Evolutionary conservation across 2,888 invertebrate genomes (phyloP).

Genomic region (Auanema sp.): DNA sequence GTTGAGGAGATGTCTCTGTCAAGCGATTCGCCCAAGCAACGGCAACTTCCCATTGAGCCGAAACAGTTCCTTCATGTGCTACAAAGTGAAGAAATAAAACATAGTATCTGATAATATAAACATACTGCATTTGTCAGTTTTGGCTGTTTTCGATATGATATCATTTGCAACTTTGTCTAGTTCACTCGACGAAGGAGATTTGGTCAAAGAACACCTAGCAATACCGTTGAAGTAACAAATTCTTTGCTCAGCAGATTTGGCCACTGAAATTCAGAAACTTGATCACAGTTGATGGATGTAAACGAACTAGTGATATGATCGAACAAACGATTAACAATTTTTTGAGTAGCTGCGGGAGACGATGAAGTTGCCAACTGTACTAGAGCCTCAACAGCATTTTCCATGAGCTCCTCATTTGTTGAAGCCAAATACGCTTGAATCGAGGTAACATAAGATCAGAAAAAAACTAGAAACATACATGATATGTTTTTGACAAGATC

Average conservation of each 20-base stretch:
- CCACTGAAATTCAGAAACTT: constrained; percentile 10
- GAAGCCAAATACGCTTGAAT: constrained; percentile 10
- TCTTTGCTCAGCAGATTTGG: constrained; percentile 32
- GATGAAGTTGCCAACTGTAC: constrained; percentile 6
- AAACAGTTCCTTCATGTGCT: constrained; percentile 36
- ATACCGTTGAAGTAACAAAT: constrained; percentile 34
- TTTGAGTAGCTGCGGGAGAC: constrained; percentile 16
- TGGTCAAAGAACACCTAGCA: constrained; percentile 15
- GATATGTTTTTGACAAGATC: constrained; percentile 31
- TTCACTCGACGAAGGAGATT: constrained; percentile 14
- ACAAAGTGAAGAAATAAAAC: constrained; percentile 1
- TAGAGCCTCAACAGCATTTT: constrained; percentile 10
- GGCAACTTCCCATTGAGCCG: constrained; percentile 40
- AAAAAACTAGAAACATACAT: too few relatives aligned
- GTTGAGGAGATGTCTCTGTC: neutral
- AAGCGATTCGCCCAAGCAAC: constrained; percentile 28
- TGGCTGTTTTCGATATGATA: constrained; percentile 34
- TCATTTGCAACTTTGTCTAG: constrained; percentile 33
- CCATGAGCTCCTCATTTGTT: constrained; percentile 4
- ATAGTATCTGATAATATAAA: neutral
- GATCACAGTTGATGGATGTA: neutral
- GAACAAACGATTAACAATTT: constrained; percentile 27
- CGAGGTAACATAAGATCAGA: neutral
- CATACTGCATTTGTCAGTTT: constrained; percentile 26
- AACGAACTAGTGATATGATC: constrained; percentile 22